A percentile compares a stretch with the other conserved stretches of the same genome.
These are phyloP conservation scores for Leptonema lineaticorne DNA, from an alignment of 1,140 invertebrate species.

Conservation along the genomic window DNA sequence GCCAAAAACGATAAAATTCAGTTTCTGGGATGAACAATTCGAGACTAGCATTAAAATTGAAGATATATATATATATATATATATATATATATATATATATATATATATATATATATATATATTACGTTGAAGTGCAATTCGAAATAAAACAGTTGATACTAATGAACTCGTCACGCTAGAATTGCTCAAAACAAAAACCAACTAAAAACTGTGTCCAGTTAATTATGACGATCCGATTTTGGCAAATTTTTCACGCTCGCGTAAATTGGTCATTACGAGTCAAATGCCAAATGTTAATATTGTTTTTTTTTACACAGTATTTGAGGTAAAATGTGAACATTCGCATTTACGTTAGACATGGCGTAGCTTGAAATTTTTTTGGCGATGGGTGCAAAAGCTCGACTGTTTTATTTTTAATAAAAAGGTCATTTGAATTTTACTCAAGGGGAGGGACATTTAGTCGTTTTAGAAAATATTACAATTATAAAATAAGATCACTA, in stretches of 20 bases:
- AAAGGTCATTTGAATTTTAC: too few species aligned
- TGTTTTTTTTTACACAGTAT: too few species aligned
- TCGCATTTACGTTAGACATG: too few species aligned
- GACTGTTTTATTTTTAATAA: too few species aligned
- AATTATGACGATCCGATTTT: neutral
- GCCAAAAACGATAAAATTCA: neutral
- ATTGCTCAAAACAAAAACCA: neutral
- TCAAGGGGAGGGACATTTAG: too few species aligned
- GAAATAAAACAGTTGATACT: neutral
- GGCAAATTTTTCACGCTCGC: neutral
- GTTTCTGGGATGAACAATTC: neutral
- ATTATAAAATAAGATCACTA: too few species aligned
- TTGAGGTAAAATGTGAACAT: too few species aligned
- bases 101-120: too few species aligned
- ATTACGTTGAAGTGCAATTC: neutral
- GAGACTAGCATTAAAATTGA: neutral
- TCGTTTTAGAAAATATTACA: too few species aligned
- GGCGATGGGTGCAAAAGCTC: too few species aligned
- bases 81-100: too few species aligned
- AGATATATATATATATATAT: neutral
- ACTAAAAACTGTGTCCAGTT: neutral
- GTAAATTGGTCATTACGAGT: neutral
- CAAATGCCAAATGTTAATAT: neutral
- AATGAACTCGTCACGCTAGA: neutral
- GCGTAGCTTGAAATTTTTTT: too few species aligned